Evolutionary conservation across 2,888 invertebrate species (phyloP).

Genomic region (Drosophila mimetica): DNA sequence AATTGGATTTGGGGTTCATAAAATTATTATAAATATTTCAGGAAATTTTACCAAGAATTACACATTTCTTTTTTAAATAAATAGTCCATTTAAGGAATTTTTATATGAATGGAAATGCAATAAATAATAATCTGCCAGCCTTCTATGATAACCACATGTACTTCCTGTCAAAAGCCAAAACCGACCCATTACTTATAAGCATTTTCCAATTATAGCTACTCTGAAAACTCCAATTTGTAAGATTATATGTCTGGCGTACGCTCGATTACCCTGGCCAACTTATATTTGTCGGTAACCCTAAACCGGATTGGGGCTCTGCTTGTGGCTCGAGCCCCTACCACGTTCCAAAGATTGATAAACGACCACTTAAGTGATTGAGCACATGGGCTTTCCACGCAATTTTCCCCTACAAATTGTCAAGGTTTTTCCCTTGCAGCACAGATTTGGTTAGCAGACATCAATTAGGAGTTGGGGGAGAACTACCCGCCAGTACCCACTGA

Average conservation of each 20-base stretch:
- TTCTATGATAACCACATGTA: neutral
- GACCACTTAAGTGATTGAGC: slow-evolving; percentile 59
- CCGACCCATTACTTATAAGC: slow-evolving; percentile 1
- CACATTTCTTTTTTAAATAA: too few species aligned
- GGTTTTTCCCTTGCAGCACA: slow-evolving; percentile 8
- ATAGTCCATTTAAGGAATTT: neutral
- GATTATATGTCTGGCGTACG: slow-evolving; percentile 21
- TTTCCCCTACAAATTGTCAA: slow-evolving; percentile 40
- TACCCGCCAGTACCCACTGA: slow-evolving; percentile 17
- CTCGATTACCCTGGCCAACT: slow-evolving; percentile 26
- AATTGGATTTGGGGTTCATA: too few species aligned
- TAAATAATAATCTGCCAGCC: neutral
- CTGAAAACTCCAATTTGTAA: slow-evolving; percentile 27
- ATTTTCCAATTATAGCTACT: slow-evolving; percentile 18
- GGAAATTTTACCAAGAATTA: too few species aligned
- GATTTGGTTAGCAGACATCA: slow-evolving; percentile 46
- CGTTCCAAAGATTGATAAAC: slow-evolving; percentile 42
- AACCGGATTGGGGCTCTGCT: slow-evolving; percentile 15
- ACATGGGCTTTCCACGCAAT: slow-evolving; percentile 46
- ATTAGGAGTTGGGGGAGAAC: slow-evolving; percentile 44
- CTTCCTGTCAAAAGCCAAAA: neutral
- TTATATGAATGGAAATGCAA: neutral
- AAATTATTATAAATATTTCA: too few species aligned
- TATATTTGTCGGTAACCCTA: slow-evolving; percentile 24
- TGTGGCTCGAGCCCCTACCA: slow-evolving; percentile 13